Conservation (phyloP, 2,888 invertebrate species). For the Tipula helvola region DNA sequence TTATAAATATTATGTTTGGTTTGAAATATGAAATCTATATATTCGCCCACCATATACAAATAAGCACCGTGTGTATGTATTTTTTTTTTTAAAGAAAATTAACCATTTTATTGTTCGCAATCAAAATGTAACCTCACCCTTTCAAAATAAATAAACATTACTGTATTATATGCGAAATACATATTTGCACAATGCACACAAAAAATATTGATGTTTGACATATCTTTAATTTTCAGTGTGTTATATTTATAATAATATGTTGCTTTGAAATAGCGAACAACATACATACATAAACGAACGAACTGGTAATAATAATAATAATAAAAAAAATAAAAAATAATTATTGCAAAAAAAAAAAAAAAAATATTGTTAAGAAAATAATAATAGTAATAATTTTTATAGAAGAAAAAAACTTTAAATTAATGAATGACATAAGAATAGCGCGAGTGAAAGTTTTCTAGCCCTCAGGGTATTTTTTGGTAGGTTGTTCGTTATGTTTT, state of each 20-base stretch:
- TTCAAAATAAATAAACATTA: not conserved
- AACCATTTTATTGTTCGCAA: not conserved
- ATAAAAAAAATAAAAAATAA: not conserved
- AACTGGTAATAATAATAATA: not conserved
- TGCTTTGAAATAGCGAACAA: not conserved
- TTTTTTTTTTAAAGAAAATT: not conserved
- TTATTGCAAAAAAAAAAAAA: constrained; percentile 7
- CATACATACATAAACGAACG: not conserved
- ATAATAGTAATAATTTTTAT: not conserved
- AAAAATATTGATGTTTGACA: not conserved
- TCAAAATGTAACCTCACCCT: constrained; percentile 4
- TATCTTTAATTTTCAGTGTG: not conserved
- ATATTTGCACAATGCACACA: not conserved
- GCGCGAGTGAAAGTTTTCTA: constrained; percentile 8
- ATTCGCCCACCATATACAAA: not conserved
- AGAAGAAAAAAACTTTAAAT: not conserved
- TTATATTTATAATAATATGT: not conserved
- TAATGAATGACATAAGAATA: constrained; percentile 10
- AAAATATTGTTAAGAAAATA: constrained; percentile 5
- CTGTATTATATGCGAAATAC: not conserved
- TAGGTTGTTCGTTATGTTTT: not conserved
- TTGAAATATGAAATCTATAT: not conserved
- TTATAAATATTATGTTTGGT: not conserved
- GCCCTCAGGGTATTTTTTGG: constrained; percentile 1
- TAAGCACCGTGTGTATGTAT: not conserved